Evolutionary conservation across 2,888 invertebrate species (phyloP).

Genomic region (Protophormia terraenovae): DNA sequence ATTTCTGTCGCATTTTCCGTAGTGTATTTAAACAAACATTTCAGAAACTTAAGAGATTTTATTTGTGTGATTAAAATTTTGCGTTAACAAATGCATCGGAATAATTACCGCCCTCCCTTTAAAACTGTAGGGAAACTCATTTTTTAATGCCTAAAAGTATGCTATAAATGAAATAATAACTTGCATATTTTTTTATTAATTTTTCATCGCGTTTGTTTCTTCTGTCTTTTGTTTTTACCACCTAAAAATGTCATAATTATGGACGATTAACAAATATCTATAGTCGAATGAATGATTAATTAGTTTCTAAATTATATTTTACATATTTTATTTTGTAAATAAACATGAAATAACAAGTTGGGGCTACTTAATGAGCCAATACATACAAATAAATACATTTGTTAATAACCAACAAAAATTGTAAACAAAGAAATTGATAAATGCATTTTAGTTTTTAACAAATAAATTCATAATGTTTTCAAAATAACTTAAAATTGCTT

Average conservation of each 20-base stretch:
- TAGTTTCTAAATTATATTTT: neutral
- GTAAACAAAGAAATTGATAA: neutral
- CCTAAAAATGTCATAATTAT: neutral
- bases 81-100: too few species aligned
- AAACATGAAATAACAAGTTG: neutral
- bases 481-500: neutral
- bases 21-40: too few species aligned
- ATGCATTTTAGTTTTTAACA: too few species aligned
- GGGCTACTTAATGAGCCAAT: neutral
- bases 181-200: neutral
- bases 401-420: neutral
- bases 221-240: conserved; percentile 14
- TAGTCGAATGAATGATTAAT: neutral
- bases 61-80: too few species aligned
- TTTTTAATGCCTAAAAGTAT: conserved; percentile 31
- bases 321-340: neutral
- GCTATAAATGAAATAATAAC: neutral
- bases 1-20: too few species aligned
- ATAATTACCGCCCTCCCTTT: too few species aligned
- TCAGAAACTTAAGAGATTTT: too few species aligned
- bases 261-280: neutral
- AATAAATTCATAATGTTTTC: neutral
- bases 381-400: neutral
- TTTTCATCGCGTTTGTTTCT: neutral
- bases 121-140: too few species aligned